phyloP scores from a whole-genome alignment of 2,113 vertebrate species.

The Tursiops truncatus region DNA sequence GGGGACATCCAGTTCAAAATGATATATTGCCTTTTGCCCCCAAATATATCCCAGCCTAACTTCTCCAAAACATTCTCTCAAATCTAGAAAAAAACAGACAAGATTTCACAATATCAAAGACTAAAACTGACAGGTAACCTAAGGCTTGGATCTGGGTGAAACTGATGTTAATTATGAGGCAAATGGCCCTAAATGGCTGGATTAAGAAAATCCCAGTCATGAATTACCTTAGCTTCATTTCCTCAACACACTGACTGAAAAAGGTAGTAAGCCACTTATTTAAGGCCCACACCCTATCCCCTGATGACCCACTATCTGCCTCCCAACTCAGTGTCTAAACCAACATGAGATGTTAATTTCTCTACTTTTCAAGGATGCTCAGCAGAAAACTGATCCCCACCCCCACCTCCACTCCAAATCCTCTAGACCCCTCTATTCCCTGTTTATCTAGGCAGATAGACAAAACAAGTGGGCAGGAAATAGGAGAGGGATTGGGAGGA shows the following conservation, averaged over 20 bases:
- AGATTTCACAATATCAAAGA: constrained; percentile 42
- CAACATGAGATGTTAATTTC: neutral
- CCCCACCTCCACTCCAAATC: neutral
- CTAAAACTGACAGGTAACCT: constrained; percentile 11
- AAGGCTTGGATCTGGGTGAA: constrained; percentile 24
- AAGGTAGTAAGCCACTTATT: constrained; percentile 11
- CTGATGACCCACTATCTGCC: neutral
- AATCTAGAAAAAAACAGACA: neutral
- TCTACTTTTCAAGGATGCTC: constrained; percentile 9
- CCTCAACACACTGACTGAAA: constrained; percentile 23
- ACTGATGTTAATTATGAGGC: constrained; percentile 40
- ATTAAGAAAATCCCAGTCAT: constrained; percentile 42
- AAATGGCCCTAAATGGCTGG: neutral
- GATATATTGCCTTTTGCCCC: neutral
- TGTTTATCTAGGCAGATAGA: constrained; percentile 8
- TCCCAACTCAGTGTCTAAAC: constrained; percentile 8
- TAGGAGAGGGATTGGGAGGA: neutral
- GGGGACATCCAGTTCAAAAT: constrained; percentile 34
- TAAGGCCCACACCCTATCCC: neutral
- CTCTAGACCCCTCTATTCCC: neutral
- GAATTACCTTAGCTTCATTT: constrained; percentile 46
- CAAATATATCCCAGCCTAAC: constrained; percentile 4
- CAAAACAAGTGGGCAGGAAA: constrained; percentile 34
- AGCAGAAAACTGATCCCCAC: neutral
- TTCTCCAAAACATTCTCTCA: neutral